Base-by-base conservation (phyloP, 2,113 vertebrate species). In the Eira barbara region DNA sequence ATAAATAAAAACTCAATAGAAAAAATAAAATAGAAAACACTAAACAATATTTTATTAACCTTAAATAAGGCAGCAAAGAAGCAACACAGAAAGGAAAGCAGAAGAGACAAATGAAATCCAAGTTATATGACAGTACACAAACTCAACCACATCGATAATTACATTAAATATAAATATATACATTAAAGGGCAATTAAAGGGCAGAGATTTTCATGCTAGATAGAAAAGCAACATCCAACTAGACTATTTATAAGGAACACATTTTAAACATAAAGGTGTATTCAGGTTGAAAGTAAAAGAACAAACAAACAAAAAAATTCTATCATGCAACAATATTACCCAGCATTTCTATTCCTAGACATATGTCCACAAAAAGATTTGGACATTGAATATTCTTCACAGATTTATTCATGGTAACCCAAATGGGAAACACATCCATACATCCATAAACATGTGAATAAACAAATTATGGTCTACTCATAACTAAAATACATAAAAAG, bases 101-200 rank as follows among this genome's bases (percentile, higher is more conserved):
- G 12, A 81, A 86, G 12, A 94, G 29, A 91, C n/a, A 94, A 91
- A 84, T 91, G 52, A 94, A 96, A 94, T 88, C 55, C 74, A 95
- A 67, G 91, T 39, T 87, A 59, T 14, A 74, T 61, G 29, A 55
- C 1, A 73, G 55, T 1, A 78, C 71, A 78, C 45, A 84, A 97
- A 89, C 21, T n/a, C 21, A 88, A 76, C 7, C n/a, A 92, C 18
- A 85, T 52, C 34, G 65, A 79, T 90, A 88, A 96, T 81, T 31
- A 87, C 4, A 87, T 80, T 89, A 94, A 94, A 87, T 89, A 93
- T 87, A 89, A 94, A 74, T 89, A 88, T 36, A 78, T 67, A 92
- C 2, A 12, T n/a, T 95, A 69, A 20, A 69, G 65, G 7, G 7
- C 23, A 80, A 25, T 90, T 80, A 96, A 94, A 94, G 7, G 25